Percentiles rank a stretch among this genome's conserved stretches.
phyloP scores from a whole-genome alignment of 35 echinoderm and acorn worm species.

The Diadema setosum region DNA sequence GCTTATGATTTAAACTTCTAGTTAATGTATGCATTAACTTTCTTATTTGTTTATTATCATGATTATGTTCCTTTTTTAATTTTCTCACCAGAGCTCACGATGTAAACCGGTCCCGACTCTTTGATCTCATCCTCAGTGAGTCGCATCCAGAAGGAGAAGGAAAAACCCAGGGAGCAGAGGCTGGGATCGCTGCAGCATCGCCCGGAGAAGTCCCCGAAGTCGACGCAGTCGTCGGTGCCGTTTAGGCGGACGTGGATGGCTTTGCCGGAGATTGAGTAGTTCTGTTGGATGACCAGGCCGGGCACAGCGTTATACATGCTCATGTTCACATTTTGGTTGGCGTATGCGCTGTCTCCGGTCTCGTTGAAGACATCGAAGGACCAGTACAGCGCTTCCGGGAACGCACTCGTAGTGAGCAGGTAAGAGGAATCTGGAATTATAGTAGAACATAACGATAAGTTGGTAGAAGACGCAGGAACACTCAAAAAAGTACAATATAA shows the following conservation, averaged over 20 bases:
- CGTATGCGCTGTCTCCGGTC: slow-evolving; percentile 39
- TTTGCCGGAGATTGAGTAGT: slow-evolving; percentile 49
- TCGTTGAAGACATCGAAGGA: slow-evolving; percentile 65
- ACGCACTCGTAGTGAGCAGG: background rate
- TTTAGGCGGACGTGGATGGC: slow-evolving; percentile 36
- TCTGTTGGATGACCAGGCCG: slow-evolving; percentile 19
- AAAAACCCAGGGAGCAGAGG: slow-evolving; percentile 55
- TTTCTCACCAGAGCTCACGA: slow-evolving; percentile 58
- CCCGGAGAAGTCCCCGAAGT: slow-evolving; percentile 77
- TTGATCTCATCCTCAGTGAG: slow-evolving; percentile 67
- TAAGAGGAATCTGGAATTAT: slow-evolving; percentile 33
- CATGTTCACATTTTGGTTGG: slow-evolving; percentile 67
- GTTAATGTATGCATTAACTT: no score
- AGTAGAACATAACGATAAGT: no score
- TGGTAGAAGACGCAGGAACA: no score
- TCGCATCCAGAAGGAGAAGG: slow-evolving; percentile 65
- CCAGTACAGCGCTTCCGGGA: slow-evolving; percentile 40
- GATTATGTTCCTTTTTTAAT: background rate
- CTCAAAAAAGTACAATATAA: no score
- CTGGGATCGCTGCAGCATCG: slow-evolving; percentile 66
- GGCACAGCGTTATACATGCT: slow-evolving; percentile 45
- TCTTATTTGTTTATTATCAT: background rate
- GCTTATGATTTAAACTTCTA: no score
- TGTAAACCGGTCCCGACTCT: slow-evolving; percentile 57
- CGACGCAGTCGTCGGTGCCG: slow-evolving; percentile 66